These are phyloP conservation scores for Streptopelia turtur DNA, from an alignment of 2,797 vertebrate species.

Conservation along the genomic window DNA sequence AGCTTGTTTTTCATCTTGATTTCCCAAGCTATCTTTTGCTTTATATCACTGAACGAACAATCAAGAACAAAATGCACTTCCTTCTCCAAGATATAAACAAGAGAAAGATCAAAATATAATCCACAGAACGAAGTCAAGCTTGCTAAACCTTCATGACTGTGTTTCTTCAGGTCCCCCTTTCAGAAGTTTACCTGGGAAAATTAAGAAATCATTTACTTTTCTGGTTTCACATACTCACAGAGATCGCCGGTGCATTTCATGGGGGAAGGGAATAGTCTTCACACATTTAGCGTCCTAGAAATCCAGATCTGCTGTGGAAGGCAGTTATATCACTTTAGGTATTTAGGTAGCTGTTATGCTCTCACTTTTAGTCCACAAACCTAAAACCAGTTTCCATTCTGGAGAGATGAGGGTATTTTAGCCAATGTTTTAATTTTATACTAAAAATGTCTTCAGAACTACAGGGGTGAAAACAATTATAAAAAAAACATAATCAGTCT, in stretches of 20 bases:
- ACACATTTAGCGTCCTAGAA: neutral
- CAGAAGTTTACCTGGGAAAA: neutral
- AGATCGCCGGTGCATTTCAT: neutral
- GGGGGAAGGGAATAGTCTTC: neutral
- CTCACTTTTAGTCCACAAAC: neutral
- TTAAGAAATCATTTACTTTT: neutral
- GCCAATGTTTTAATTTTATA: neutral
- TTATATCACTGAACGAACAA: neutral
- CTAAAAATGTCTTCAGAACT: neutral
- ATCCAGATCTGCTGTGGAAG: neutral
- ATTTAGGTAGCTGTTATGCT: neutral
- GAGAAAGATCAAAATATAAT: neutral
- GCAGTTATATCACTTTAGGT: neutral
- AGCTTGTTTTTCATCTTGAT: neutral
- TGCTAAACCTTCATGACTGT: neutral
- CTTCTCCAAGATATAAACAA: neutral
- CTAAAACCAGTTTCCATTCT: neutral
- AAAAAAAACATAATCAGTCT: neutral
- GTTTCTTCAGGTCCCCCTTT: neutral
- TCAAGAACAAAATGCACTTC: neutral
- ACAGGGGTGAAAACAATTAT: neutral
- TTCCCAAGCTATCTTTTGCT: neutral
- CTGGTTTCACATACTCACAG: neutral
- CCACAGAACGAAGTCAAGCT: neutral
- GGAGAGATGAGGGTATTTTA: neutral